These are phyloP conservation scores for Centropus unirufus DNA, from an alignment of 2,113 vertebrate species.

Conservation along the genomic window DNA sequence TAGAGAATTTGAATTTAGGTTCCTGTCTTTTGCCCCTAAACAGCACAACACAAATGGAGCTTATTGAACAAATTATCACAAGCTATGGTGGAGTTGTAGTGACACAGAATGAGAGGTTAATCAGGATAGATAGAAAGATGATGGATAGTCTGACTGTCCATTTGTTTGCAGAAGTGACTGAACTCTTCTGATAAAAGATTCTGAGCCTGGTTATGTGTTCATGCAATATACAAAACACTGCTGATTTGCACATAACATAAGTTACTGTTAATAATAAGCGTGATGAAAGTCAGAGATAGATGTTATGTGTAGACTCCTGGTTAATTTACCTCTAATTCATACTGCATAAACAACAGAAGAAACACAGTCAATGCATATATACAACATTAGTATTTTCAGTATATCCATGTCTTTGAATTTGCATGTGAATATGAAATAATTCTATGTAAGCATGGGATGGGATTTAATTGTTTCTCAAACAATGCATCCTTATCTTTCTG, in stretches of 20 bases:
- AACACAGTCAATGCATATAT: not conserved
- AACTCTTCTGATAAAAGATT: not conserved
- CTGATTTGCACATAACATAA: not conserved
- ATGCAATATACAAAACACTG: not conserved
- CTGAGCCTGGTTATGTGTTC: not conserved
- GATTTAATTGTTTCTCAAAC: constrained; percentile 80
- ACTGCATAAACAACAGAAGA: not conserved
- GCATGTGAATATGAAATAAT: constrained; percentile 81
- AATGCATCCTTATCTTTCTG: constrained; percentile 83
- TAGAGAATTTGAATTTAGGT: not conserved
- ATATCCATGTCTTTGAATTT: constrained; percentile 71
- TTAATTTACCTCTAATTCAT: constrained; percentile 2
- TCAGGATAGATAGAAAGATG: not conserved
- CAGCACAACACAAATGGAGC: not conserved
- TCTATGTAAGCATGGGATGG: constrained; percentile 71
- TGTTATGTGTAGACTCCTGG: not conserved
- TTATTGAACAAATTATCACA: not conserved
- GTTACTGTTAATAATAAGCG: not conserved
- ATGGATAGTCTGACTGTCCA: not conserved
- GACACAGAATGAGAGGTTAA: not conserved
- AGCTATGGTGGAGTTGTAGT: fast-evolving
- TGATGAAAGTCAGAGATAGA: not conserved
- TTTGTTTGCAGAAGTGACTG: not conserved
- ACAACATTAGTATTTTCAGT: constrained; percentile 62
- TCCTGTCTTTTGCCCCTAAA: not conserved